These are phyloP conservation scores for Mylabris phalerata DNA, from an alignment of 1,140 invertebrate genomes.

Conservation along the genomic window DNA sequence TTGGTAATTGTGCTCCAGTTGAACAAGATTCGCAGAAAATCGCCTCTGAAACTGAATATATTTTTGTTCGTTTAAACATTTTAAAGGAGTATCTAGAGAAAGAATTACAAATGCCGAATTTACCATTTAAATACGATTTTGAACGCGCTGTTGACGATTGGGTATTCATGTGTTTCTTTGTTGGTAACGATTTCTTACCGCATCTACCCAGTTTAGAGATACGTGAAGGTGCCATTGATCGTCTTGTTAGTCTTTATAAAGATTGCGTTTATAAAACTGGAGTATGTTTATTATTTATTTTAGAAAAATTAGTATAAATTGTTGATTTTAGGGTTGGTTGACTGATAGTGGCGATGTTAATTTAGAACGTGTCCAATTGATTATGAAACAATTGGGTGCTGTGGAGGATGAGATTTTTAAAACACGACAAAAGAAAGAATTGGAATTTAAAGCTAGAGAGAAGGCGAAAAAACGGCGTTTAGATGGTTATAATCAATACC, in stretches of 20 bases:
- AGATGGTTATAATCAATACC: conserved; percentile 47
- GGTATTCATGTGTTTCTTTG: conserved; percentile 99
- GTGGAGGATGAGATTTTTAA: conserved; percentile 98
- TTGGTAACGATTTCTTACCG: conserved; percentile 98
- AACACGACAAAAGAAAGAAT: conserved; percentile 78
- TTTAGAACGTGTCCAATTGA: conserved; percentile 86
- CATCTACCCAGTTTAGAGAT: conserved; percentile 98
- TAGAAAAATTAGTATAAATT: too few relatives aligned
- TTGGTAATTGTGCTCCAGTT: conserved; percentile 47
- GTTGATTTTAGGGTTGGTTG: conserved; percentile 62
- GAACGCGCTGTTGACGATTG: conserved; percentile 94
- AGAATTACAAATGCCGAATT: conserved; percentile 86
- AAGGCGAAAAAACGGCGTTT: conserved; percentile 59
- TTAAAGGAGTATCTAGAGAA: conserved; percentile 91
- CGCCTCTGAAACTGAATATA: conserved; percentile 70
- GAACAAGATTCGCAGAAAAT: conserved; percentile 38
- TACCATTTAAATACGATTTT: conserved; percentile 88
- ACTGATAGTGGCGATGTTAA: conserved; percentile 93
- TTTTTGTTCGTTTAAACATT: conserved; percentile 88
- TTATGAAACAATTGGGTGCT: conserved; percentile 87
- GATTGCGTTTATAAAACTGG: conserved; percentile 89
- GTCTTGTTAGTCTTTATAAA: conserved; percentile 91
- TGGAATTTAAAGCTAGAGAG: conserved; percentile 70
- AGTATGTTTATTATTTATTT: neutral
- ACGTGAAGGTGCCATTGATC: conserved; percentile 94